Conservation (phyloP, 1,140 invertebrate species). For the Drosophila quadrilineata region DNA sequence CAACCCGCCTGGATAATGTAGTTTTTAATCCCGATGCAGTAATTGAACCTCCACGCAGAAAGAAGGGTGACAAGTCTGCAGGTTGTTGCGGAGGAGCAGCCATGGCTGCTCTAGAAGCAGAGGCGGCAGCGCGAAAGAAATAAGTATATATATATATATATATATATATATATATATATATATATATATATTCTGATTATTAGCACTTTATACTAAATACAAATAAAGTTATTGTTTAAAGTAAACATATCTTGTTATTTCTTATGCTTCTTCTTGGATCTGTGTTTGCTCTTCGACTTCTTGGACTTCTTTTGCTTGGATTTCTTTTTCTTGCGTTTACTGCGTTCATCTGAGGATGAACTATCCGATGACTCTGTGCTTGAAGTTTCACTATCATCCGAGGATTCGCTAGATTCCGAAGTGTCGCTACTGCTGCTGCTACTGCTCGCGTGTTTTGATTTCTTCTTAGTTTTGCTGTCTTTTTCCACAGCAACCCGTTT, state of each 20-base stretch:
- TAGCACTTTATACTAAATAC: constrained; percentile 26
- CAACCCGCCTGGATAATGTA: constrained; percentile 70
- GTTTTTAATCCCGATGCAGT: constrained; percentile 67
- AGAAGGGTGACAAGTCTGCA: constrained; percentile 22
- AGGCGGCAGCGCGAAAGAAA: constrained; percentile 43
- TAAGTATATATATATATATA: constrained; percentile 19
- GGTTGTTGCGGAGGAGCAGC: constrained; percentile 62
- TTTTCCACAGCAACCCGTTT: constrained; percentile 7
- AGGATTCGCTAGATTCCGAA: constrained; percentile 47
- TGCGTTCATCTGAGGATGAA: constrained; percentile 48
- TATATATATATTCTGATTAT: constrained; percentile 8
- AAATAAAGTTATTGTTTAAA: constrained; percentile 9
- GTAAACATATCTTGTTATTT: constrained; percentile 47
- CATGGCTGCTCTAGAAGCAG: constrained; percentile 42
- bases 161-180: not conserved
- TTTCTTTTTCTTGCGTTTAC: constrained; percentile 50
- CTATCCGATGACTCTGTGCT: constrained; percentile 40
- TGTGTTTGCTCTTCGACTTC: constrained; percentile 50
- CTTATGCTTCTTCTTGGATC: constrained; percentile 56
- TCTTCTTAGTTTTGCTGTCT: constrained; percentile 33
- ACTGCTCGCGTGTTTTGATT: constrained; percentile 35
- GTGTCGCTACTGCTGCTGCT: too few relatives aligned
- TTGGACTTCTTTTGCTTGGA: constrained; percentile 38
- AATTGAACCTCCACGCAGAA: constrained; percentile 45
- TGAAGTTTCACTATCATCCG: constrained; percentile 39